These are phyloP conservation scores for Danaus chrysippus DNA, from an alignment of 2,888 invertebrate genomes.

Conservation along the genomic window DNA sequence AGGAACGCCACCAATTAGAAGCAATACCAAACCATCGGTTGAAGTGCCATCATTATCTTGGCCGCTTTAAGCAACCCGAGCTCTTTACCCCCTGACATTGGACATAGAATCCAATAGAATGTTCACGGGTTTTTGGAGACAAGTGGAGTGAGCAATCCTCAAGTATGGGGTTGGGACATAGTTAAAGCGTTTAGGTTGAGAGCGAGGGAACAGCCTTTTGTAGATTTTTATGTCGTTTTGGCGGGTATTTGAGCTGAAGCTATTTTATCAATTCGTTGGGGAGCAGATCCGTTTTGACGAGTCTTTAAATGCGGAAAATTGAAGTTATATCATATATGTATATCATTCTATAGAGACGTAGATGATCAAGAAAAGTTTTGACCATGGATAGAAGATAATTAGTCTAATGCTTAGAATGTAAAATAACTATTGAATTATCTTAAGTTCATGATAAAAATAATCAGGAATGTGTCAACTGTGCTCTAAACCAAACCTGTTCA, in stretches of 20 bases:
- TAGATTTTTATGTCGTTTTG: conserved; percentile 73
- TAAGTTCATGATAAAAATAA: conserved; percentile 4
- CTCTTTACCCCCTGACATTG: conserved; percentile 51
- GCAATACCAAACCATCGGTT: conserved; percentile 71
- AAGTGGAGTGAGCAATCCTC: conserved; percentile 78
- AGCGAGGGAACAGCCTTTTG: conserved; percentile 73
- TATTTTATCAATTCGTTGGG: conserved; percentile 74
- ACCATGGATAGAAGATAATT: no score
- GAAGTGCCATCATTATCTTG: conserved; percentile 78
- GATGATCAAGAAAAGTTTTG: no score
- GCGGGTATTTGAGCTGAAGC: conserved; percentile 58
- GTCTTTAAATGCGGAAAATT: conserved; percentile 38
- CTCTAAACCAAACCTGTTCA: conserved; percentile 23
- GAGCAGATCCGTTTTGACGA: conserved; percentile 62
- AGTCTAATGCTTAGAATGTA: neutral
- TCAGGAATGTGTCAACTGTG: conserved; percentile 8
- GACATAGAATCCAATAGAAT: conserved; percentile 61
- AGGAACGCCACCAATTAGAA: conserved; percentile 75
- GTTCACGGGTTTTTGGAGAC: conserved; percentile 74
- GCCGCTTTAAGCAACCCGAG: conserved; percentile 48
- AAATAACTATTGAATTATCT: neutral
- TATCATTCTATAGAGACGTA: neutral
- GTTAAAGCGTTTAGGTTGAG: conserved; percentile 78
- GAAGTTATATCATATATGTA: conserved; percentile 23
- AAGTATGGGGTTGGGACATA: conserved; percentile 73